Evolutionary conservation across 2,797 vertebrate genomes (phyloP).

Genomic region (Eidolon dupreanum): DNA sequence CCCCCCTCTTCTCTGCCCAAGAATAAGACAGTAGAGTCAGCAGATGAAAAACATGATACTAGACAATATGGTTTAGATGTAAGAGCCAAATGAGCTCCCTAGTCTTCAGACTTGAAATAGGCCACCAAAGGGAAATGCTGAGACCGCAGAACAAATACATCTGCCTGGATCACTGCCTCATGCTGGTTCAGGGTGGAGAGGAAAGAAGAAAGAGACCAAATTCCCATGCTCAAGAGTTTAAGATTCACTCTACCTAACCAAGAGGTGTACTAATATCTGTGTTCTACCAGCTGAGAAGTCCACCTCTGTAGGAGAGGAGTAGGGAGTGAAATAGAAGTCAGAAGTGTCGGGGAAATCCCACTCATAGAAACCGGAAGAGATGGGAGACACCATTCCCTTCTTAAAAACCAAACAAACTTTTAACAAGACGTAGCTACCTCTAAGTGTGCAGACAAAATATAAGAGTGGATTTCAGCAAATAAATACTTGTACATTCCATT

Average conservation of each 20-base stretch:
- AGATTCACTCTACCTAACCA: neutral
- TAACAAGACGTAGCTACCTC: neutral
- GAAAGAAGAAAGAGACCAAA: neutral
- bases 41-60: neutral
- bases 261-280: neutral
- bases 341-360: neutral
- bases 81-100: neutral
- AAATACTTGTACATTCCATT: neutral
- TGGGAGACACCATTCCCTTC: neutral
- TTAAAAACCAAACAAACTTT: neutral
- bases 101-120: neutral
- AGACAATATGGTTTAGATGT: neutral
- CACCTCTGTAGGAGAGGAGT: neutral
- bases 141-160: neutral
- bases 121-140: neutral
- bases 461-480: neutral
- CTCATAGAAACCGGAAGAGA: neutral
- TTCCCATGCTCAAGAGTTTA: neutral
- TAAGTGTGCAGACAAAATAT: neutral
- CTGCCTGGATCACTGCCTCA: neutral
- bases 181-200: too few relatives aligned
- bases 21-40: neutral
- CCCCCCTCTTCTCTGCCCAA: neutral
- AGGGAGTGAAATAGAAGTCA: neutral
- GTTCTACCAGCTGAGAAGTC: neutral